Base-by-base conservation (phyloP, 2,888 invertebrate species). In the Fabriciana adippe region DNA sequence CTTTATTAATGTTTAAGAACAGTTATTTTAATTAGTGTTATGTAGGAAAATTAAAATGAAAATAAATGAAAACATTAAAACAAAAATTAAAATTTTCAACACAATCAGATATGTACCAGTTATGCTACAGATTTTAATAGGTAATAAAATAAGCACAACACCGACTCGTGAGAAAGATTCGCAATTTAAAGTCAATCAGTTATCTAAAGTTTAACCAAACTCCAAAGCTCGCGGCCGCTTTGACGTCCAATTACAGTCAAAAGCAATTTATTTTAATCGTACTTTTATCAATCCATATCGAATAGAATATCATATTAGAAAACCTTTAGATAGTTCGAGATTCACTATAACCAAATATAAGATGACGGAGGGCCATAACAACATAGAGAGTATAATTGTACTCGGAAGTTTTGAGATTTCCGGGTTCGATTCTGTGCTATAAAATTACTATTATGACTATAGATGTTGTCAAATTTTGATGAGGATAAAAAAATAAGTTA, bases 201-300 rank as follows among this genome's bases (percentile, higher is more conserved):
- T 85, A 86, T 84, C 86, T 85, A 84, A 82, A 82, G 82, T 83
- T 82, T 82, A 82, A 81, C 78, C 75, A 0, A 26, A 26, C 26
- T 26, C 26, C 3, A 75, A 79, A 78, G 78, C 79, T 79, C 73
- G 86, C 89, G 88, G 88, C 80, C 79, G 81, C 88, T 89, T 90
- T 89, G 88, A 87, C 84, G 78, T 77, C 81, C 83, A 77, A 76
- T 81, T 85, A 83, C 74, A 79, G 82, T 78, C 80, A 71, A 79
- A 79, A 83, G 82, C 82, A 80, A 88, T 88, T 87, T 87, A 84
- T 88, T 84, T 87, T 88, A 88, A 88, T 88, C 86, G 85, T 82
- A 80, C 79, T 78, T 74, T 78, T 64, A 77, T 80, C 81, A 79
- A 79, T 79, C 79, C 79, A 79, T 80, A 84, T 83, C 84, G 75